Evolutionary conservation across 2,888 invertebrate species (phyloP).

Genomic region (Calliopum simillimum): DNA sequence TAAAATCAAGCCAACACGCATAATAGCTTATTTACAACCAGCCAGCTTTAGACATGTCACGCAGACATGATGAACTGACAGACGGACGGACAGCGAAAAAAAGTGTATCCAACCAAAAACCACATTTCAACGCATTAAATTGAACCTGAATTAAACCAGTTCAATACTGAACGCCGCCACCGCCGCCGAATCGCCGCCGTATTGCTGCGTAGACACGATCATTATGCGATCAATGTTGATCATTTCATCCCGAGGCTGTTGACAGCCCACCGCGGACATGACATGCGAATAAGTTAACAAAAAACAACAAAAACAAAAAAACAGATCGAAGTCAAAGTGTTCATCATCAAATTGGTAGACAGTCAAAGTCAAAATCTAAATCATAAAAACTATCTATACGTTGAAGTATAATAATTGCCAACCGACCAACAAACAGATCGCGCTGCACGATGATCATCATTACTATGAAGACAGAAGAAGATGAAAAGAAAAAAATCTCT

Average conservation of each 20-base stretch:
- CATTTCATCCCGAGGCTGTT: slow-evolving; percentile 66
- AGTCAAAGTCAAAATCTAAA: neutral
- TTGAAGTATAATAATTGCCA: slow-evolving; percentile 29
- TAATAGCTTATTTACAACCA: slow-evolving; percentile 60
- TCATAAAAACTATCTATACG: no score
- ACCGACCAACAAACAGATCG: slow-evolving; percentile 7
- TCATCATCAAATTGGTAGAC: slow-evolving; percentile 1
- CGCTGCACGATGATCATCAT: slow-evolving; percentile 23
- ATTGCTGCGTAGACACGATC: slow-evolving; percentile 49
- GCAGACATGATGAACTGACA: slow-evolving; percentile 27
- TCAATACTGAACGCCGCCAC: slow-evolving; percentile 19
- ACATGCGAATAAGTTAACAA: slow-evolving; percentile 55
- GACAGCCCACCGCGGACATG: slow-evolving; percentile 65
- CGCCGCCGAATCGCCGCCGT: neutral
- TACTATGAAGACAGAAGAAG: slow-evolving; percentile 22
- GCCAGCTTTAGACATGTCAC: slow-evolving; percentile 36
- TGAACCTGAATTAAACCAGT: slow-evolving; percentile 44
- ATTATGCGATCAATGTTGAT: slow-evolving; percentile 66
- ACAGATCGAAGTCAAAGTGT: neutral
- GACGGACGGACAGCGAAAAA: neutral
- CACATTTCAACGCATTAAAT: slow-evolving; percentile 27
- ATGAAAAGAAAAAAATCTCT: neutral
- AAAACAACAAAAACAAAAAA: slow-evolving; percentile 22
- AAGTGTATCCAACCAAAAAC: neutral
- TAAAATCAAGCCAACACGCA: slow-evolving; percentile 44